Base-by-base conservation (phyloP, 2,888 invertebrate genomes). In the Notocelia uddmanniana region DNA sequence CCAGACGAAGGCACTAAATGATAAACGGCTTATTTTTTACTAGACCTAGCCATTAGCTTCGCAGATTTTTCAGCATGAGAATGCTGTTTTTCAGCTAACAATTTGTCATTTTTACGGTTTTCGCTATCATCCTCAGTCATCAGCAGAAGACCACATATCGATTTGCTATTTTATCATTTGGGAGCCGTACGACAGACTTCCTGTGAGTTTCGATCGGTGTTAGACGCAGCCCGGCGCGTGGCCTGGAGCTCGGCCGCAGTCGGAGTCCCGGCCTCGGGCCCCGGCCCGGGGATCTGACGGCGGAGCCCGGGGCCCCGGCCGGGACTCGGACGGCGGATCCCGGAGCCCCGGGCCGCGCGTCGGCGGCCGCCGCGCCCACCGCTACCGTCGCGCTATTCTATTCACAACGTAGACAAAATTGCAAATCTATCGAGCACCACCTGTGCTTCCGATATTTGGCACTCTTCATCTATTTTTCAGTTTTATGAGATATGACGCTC, bases 381-480 rank as follows among this genome's bases (percentile, higher is more conserved):
- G 76, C 81, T 81, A 77, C 76, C 81, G 81, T 81, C 84, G 88
- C 83, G 85, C 89, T 86, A 80, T 84, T 86, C 84, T 80, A 80
- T 85, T 84, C 90, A 89, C 91, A 81, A 83, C 77, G 88, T 92
- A 92, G 91, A 84, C 91, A 79, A 89, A 89, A 89, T 87, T 85
- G 88, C 89, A 89, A 87, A 85, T 84, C 89, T 90, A 80, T 89
- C 88, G 84, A 92, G 91, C 92, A 92, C 93, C 90, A 85, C 90
- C 84, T 91, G 93, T 92, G 92, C 93, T 93, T 93, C 80, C 85
- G 86, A 90, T 91, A 90, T 92, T 87, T 89, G 91, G 92, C 92
- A 92, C 92, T 89, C 84, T 89, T 89, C 81, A 83, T 90, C 87
- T 89, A 83, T 86, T 80, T 80, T 81, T 87, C 86, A 68, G 62